A percentile compares a stretch with the other conserved stretches of the same genome.
Conservation (phyloP, 2,113 vertebrate genomes). For the Onychorhynchus coronatus region DNA sequence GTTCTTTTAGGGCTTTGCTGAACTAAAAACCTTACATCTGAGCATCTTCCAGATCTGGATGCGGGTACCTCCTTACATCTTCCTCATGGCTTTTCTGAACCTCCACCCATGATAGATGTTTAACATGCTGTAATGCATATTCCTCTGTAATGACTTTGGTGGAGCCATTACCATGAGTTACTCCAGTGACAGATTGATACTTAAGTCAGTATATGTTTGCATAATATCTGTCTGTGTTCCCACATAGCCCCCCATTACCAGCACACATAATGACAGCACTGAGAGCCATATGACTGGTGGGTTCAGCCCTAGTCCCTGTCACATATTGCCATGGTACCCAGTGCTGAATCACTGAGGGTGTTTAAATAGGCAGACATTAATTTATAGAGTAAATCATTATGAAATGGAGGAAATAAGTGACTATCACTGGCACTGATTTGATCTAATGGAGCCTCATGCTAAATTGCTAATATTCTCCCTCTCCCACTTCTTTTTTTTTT, state of each 20-base stretch:
- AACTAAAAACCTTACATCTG: not conserved
- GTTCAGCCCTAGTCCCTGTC: constrained; percentile 16
- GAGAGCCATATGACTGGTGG: constrained; percentile 14
- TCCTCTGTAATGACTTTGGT: constrained; percentile 40
- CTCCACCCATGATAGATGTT: constrained; percentile 7
- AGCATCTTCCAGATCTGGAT: not conserved
- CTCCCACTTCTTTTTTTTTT: not conserved
- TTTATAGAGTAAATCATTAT: constrained; percentile 37
- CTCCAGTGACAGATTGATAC: constrained; percentile 45
- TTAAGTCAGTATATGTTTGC: constrained; percentile 50
- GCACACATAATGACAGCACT: not conserved
- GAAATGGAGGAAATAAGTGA: constrained; percentile 40
- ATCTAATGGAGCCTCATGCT: not conserved
- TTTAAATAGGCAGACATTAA: constrained; percentile 29
- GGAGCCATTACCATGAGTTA: constrained; percentile 46
- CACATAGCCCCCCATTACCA: constrained; percentile 12
- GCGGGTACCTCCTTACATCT: not conserved
- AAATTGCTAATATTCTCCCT: not conserved
- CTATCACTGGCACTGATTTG: constrained; percentile 12
- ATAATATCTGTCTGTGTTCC: constrained; percentile 37
- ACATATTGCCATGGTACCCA: constrained; percentile 15
- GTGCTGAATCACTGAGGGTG: not conserved
- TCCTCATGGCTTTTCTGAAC: not conserved
- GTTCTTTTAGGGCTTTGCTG: not conserved
- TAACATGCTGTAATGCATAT: constrained; percentile 19